Evolutionary conservation across 2,888 invertebrate species (phyloP).

Genomic region (Cephus sareptanus): DNA sequence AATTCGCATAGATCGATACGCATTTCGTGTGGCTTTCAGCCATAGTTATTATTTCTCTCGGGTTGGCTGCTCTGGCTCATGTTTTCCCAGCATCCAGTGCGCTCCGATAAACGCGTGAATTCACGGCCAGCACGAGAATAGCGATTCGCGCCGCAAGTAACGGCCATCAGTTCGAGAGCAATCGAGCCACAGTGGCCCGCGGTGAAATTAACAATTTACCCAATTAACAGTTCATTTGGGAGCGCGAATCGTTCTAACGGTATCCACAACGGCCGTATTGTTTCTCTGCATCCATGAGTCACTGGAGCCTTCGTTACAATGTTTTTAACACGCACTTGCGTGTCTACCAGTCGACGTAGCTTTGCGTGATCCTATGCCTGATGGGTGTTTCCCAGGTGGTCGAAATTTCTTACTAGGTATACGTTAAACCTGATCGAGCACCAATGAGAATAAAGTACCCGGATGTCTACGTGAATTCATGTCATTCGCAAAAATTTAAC

Average conservation of each 20-base stretch:
- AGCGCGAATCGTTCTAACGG: conserved; percentile 4
- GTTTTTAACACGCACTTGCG: background rate
- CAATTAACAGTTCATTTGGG: conserved; percentile 37
- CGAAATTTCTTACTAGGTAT: background rate
- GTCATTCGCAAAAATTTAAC: background rate
- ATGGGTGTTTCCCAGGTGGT: background rate
- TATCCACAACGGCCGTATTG: background rate
- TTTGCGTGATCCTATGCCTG: background rate
- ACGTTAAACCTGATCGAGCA: background rate
- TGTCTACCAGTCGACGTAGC: background rate
- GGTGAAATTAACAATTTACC: conserved; percentile 35
- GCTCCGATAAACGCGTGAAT: background rate
- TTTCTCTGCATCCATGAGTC: background rate
- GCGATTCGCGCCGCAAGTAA: background rate
- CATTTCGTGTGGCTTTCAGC: background rate
- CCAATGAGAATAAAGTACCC: background rate
- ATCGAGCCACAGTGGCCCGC: conserved; percentile 21
- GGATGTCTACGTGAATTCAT: background rate
- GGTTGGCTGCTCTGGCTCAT: background rate
- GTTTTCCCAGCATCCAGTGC: background rate
- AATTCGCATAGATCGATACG: background rate
- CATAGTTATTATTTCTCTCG: background rate
- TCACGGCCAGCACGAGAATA: background rate
- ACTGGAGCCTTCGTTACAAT: background rate
- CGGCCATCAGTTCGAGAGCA: conserved; percentile 2